phyloP scores from a whole-genome alignment of 2,113 vertebrate species.

The Hippocampus guttulatus region DNA sequence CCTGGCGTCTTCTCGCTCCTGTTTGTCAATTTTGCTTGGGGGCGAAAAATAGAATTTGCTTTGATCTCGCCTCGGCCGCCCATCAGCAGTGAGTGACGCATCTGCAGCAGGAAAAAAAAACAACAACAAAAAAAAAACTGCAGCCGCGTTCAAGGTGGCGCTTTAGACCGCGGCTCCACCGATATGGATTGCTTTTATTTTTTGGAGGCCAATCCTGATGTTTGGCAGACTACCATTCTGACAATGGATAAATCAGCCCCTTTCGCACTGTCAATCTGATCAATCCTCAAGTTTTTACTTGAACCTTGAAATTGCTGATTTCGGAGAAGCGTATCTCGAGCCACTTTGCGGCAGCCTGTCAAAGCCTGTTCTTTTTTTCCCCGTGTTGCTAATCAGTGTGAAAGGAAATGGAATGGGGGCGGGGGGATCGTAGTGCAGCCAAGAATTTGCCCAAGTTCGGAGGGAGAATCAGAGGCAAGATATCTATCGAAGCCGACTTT shows the following conservation, averaged over 20 bases:
- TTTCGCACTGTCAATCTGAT: not conserved
- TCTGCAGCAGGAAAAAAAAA: not conserved
- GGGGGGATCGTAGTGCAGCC: not conserved
- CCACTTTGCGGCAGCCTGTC: not conserved
- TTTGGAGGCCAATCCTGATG: too few species aligned
- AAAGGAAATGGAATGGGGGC: not conserved
- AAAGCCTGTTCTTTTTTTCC: not conserved
- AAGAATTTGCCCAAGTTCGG: too few species aligned
- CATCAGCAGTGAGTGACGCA: not conserved
- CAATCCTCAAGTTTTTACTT: not conserved
- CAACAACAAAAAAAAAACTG: not conserved
- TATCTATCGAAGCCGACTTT: too few species aligned
- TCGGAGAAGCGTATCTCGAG: not conserved
- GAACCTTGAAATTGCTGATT: not conserved
- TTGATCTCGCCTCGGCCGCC: not conserved
- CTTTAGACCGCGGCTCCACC: not conserved
- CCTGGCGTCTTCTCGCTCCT: not conserved
- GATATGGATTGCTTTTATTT: too few species aligned
- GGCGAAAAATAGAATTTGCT: not conserved
- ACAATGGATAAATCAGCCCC: too few species aligned
- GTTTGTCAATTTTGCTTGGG: not conserved
- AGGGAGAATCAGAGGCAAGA: too few species aligned
- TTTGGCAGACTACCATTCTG: too few species aligned
- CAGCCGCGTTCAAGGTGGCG: not conserved
- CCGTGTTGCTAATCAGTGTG: not conserved